Evolutionary conservation across 1,140 invertebrate species (phyloP).

Genomic region (Ceratosolen fusciceps): DNA sequence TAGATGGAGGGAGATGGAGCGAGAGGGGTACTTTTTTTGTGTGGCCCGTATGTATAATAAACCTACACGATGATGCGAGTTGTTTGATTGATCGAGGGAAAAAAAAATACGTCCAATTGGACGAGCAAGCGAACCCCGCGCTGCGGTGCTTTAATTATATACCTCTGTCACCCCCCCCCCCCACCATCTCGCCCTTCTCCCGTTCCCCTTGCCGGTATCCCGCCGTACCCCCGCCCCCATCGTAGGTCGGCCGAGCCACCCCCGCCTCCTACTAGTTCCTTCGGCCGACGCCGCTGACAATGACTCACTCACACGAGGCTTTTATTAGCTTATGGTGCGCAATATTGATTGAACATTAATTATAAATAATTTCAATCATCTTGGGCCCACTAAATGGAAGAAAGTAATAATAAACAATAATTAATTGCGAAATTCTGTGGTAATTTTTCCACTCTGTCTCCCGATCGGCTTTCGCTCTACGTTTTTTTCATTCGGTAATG

Average conservation of each 20-base stretch:
- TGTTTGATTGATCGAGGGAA: slow-evolving; percentile 45
- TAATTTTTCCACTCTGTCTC: no score
- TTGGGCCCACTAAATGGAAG: no score
- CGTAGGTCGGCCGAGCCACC: no score
- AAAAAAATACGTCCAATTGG: slow-evolving; percentile 43
- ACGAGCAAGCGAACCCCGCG: not conserved
- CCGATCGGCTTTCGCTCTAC: no score
- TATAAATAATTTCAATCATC: slow-evolving; percentile 41
- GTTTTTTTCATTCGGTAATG: no score
- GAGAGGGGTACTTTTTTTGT: slow-evolving; percentile 7
- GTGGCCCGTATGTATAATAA: slow-evolving; percentile 1
- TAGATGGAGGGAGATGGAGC: not conserved
- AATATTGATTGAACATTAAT: slow-evolving; percentile 43
- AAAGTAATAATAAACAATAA: no score
- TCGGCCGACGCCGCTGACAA: no score
- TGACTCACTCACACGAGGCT: slow-evolving; percentile 33
- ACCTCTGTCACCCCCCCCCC: not conserved
- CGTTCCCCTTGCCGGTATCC: no score
- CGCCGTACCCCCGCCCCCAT: no score
- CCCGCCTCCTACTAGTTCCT: no score
- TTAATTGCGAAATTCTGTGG: no score
- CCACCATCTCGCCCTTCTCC: no score
- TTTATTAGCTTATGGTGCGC: slow-evolving; percentile 27
- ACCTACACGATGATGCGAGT: slow-evolving; percentile 1
- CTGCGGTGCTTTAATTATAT: slow-evolving; percentile 40